These are phyloP conservation scores for Xiphophorus birchmanni DNA, from an alignment of 2,797 vertebrate species.

Conservation along the genomic window DNA sequence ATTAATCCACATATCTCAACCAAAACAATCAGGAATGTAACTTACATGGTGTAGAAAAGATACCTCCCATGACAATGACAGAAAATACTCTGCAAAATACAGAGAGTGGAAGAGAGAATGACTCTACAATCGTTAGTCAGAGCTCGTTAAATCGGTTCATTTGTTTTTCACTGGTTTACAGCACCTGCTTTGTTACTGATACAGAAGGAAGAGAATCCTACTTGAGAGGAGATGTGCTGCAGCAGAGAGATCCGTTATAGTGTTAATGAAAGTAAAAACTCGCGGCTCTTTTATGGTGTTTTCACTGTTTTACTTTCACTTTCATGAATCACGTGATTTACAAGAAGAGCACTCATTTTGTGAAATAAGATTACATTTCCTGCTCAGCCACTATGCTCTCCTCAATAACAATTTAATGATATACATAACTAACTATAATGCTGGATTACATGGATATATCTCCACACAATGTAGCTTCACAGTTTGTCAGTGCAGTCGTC, in stretches of 20 bases:
- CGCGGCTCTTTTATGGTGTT: not conserved
- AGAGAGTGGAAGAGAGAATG: not conserved
- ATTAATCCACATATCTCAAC: rapidly evolving
- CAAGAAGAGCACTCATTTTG: not conserved
- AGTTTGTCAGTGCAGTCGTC: too few relatives aligned
- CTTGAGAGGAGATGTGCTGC: not conserved
- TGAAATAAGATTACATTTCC: not conserved
- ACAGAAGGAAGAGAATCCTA: not conserved
- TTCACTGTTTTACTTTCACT: not conserved
- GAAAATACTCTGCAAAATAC: not conserved
- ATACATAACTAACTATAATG: too few relatives aligned
- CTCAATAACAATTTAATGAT: too few relatives aligned
- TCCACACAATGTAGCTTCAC: too few relatives aligned
- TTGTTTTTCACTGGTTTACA: not conserved
- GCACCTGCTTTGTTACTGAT: not conserved
- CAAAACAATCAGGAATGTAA: not conserved
- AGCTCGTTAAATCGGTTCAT: not conserved
- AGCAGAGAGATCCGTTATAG: not conserved
- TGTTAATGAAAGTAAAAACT: not conserved
- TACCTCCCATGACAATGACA: not conserved
- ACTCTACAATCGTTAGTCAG: not conserved
- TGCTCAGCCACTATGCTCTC: too few relatives aligned
- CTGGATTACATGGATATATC: too few relatives aligned
- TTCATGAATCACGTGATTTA: not conserved
- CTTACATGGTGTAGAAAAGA: rapidly evolving